Percentiles rank a stretch among this genome's conserved stretches.
Evolutionary conservation across 2,888 invertebrate genomes (phyloP).

Genomic region (Sericinus montela): DNA sequence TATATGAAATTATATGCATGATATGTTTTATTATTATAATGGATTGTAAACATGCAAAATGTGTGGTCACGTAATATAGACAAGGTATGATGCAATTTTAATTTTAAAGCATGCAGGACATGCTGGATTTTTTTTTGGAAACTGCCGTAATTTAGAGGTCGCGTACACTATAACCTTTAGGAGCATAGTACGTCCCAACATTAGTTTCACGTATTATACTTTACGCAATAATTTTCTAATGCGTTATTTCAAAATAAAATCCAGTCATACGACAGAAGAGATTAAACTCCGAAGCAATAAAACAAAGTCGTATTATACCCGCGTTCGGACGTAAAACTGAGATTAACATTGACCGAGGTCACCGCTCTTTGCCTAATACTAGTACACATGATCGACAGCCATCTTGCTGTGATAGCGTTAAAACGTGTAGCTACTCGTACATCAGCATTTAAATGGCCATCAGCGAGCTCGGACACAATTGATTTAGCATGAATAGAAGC

Average conservation of each 20-base stretch:
- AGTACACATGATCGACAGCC: conserved; percentile 46
- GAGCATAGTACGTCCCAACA: neutral
- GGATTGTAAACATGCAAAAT: no score
- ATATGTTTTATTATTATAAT: no score
- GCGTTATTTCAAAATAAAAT: conserved; percentile 14
- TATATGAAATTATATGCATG: no score
- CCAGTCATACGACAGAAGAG: conserved; percentile 20
- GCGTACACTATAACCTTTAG: neutral
- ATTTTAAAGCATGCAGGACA: no score
- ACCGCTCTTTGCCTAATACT: conserved; percentile 54
- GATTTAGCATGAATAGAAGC: no score
- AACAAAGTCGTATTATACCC: conserved; percentile 21
- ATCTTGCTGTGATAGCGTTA: conserved; percentile 52
- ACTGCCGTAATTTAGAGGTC: no score
- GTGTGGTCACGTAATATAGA: no score
- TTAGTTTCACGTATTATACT: neutral
- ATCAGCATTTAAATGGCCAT: neutral
- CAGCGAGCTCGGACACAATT: no score
- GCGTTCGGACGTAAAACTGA: conserved; percentile 45
- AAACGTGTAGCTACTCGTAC: conserved; percentile 17
- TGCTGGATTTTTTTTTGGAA: no score
- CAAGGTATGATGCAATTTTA: no score
- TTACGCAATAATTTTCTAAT: neutral
- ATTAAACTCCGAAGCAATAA: conserved; percentile 13
- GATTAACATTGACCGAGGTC: conserved; percentile 64